Evolutionary conservation across 2,888 invertebrate genomes (phyloP).

Genomic region (Athripsodes cinereus): DNA sequence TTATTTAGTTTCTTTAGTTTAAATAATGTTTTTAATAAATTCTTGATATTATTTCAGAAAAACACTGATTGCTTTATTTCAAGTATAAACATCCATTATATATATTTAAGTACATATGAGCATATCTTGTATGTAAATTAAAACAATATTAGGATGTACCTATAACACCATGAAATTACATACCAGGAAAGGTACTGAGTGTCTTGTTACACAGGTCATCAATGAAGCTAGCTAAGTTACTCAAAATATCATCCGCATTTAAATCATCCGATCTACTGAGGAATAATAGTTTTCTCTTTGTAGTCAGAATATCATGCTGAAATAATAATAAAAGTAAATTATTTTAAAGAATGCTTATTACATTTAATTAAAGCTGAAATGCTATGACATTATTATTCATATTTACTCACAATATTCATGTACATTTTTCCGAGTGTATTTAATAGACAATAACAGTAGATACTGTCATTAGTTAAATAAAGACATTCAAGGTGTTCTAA

Average conservation of each 20-base stretch:
- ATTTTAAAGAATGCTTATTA: background rate
- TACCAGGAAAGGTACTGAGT: slow-evolving; percentile 13
- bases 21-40: too few species aligned
- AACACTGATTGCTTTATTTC: too few species aligned
- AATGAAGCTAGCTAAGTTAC: slow-evolving; percentile 19
- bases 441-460: slow-evolving; percentile 40
- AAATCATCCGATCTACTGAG: slow-evolving; percentile 9
- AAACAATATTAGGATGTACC: too few species aligned
- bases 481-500: slow-evolving; percentile 33
- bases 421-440: slow-evolving; percentile 39
- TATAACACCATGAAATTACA: too few species aligned
- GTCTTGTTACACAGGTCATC: slow-evolving; percentile 24
- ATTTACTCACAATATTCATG: slow-evolving; percentile 41
- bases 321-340: background rate
- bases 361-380: too few species aligned
- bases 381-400: too few species aligned
- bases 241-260: slow-evolving; percentile 17
- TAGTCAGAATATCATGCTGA: slow-evolving; percentile 16
- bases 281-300: slow-evolving; percentile 20
- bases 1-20: too few species aligned
- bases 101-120: too few species aligned
- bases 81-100: too few species aligned
- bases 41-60: too few species aligned
- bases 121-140: too few species aligned
- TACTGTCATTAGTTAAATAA: slow-evolving; percentile 37